Base-by-base conservation (phyloP, 2,888 invertebrate genomes). In the Spilarctia lutea region DNA sequence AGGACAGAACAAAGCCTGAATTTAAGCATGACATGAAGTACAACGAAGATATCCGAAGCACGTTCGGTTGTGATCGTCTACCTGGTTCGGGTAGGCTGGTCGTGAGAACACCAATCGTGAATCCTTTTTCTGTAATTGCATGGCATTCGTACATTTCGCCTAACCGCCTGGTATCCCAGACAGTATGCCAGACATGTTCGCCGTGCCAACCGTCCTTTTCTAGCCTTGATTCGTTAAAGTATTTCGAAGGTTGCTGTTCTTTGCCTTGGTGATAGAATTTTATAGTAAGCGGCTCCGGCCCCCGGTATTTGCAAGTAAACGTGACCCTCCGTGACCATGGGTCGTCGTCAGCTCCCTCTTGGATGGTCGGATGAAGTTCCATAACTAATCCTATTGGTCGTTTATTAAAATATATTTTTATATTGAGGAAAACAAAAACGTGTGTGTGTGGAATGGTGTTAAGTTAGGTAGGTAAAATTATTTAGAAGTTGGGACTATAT, bases 311-410 rank as follows among this genome's bases (percentile, higher is more conserved):
- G 91, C 95, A 95, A 24, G 88, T 91, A 79, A 94, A 89, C 0
- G 90, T 91, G 45, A 94, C 92, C 68, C 80, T 86, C 42, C 90
- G 88, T 75, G 84, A 84, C 35, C 83, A 81, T 20, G 85, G 80
- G 76, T 87, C 81, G 60, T 85, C 77, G 60, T 82, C 79, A 45
- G 81, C 82, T 71, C 82, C 85, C 72, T 92, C 90, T 77, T 88
- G 86, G 78, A 94, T 89, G 76, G 89, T 90, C 67, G 94, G 94
- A 76, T 92, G 93, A 39, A 95, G 92, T 92, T 95, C 95, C 94
- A 95, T 95, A 78, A 94, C 84, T 83, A 94, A 87, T 82, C 94
- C 95, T 95, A 93, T 77, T 75, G 73, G 78, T 75, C 80, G 75
- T 80, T 83, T 76, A 80, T 76, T 72, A 83, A 83, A 80, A 82